Conservation (phyloP, 2,888 invertebrate species). For the Papilio demoleus region DNA sequence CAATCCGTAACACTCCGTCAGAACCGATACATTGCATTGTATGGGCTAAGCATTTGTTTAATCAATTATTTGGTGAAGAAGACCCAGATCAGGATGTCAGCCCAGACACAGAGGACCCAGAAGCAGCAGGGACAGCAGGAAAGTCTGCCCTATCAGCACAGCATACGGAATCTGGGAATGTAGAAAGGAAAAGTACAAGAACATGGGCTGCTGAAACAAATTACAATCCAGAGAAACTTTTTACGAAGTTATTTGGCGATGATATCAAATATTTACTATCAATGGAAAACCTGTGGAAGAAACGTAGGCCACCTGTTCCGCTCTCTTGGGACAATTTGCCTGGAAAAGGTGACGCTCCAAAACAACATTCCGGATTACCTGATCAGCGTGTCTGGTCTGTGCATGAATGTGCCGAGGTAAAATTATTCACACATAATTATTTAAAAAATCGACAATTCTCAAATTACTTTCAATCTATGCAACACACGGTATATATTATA, state of each 20-base stretch:
- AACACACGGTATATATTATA: too few relatives aligned
- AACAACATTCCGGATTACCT: constrained; percentile 80
- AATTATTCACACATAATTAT: constrained; percentile 21
- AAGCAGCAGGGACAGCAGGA: constrained; percentile 90
- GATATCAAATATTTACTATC: constrained; percentile 97
- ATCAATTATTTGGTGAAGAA: constrained; percentile 98
- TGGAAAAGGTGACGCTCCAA: constrained; percentile 76
- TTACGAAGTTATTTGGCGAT: constrained; percentile 96
- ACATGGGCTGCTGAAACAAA: constrained; percentile 93
- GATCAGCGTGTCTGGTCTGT: constrained; percentile 93
- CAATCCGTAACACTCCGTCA: constrained; percentile 99
- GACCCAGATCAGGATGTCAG: constrained; percentile 98
- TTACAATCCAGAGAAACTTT: constrained; percentile 93
- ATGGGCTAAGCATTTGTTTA: constrained; percentile 99
- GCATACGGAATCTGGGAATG: constrained; percentile 77
- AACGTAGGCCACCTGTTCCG: constrained; percentile 92
- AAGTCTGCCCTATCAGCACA: constrained; percentile 80
- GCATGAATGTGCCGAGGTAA: constrained; percentile 86
- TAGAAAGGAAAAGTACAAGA: constrained; percentile 89
- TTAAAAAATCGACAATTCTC: background rate
- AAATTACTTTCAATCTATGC: too few relatives aligned
- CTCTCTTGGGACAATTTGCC: constrained; percentile 88
- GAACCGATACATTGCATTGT: constrained; percentile 99
- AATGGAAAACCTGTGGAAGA: constrained; percentile 98
- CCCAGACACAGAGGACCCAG: constrained; percentile 98